Base-by-base conservation (phyloP, 2,888 invertebrate species). In the Eristalis pertinax region DNA sequence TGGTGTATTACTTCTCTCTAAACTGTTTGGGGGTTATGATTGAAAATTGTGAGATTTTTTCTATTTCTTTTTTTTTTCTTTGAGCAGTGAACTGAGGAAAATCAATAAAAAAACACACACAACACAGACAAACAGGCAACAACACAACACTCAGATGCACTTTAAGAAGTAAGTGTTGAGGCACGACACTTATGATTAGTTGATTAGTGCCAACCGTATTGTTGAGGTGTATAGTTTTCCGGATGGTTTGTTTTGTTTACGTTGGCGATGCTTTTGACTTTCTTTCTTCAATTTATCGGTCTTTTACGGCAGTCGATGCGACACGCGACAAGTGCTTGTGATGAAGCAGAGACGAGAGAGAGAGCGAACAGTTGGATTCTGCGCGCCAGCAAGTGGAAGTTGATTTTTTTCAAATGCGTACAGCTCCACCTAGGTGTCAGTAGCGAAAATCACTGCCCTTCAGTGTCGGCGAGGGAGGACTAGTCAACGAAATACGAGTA, bases 181-280 rank as follows among this genome's bases (percentile, higher is more conserved):
- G 8, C 56, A 68, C 67, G 50, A 24, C 4, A 19, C 29, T 22
- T 13, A 29, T n/a, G 50, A 19, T 13, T n/a, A 10, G 8, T 38
- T n/a, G 15, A 65, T 29, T 2, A 43, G 24, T 67, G 65, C 43
- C 65, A 67, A 43, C 26, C 41, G 65, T 41, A 41, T 24, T 41
- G 15, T 50, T 26, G 13, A 22, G 0, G 2, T 10, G 8, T 26
- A n/a, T n/a, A n/a, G n/a, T n/a, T n/a, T n/a, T n/a, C n/a, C n/a
- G n/a, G n/a, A n/a, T n/a, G n/a, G n/a, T n/a, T n/a, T 13, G 11
- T 13, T 43, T 70, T 84, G 84, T 84, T 84, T 75, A 84, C 65
- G 38, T 79, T 67, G 2, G 35, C 0, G 32, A 15, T 8, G 32
- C 32, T 32, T 32, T 32, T 32, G 8, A 8, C 1, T 32, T 32